Evolutionary conservation across 2,888 invertebrate species (phyloP).

Genomic region (Amphipyra berbera): DNA sequence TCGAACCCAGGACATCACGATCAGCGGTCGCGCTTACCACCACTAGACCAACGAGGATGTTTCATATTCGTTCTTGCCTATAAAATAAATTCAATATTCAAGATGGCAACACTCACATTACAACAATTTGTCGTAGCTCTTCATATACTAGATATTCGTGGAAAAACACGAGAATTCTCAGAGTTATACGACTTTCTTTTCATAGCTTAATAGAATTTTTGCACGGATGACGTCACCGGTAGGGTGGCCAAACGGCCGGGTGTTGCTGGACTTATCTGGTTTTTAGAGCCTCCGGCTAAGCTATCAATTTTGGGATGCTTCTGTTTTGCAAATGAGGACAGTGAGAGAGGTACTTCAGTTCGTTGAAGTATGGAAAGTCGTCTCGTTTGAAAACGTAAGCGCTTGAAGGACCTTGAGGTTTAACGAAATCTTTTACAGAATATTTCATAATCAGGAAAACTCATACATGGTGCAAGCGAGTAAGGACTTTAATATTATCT

Average conservation of each 20-base stretch:
- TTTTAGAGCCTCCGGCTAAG: constrained; percentile 1
- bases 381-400: too few relatives aligned
- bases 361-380: too few relatives aligned
- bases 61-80: too few relatives aligned
- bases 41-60: too few relatives aligned
- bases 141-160: constrained; percentile 8
- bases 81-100: not conserved
- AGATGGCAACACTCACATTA: not conserved
- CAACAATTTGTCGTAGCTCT: not conserved
- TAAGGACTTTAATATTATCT: too few relatives aligned
- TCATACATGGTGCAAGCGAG: too few relatives aligned
- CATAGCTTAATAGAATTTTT: constrained; percentile 35
- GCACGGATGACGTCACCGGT: constrained; percentile 18
- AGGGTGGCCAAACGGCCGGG: constrained; percentile 14
- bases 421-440: too few relatives aligned
- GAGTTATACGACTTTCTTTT: constrained; percentile 41
- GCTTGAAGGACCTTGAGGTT: too few relatives aligned
- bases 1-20: too few relatives aligned
- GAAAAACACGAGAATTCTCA: constrained; percentile 30
- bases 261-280: constrained; percentile 4
- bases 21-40: too few relatives aligned
- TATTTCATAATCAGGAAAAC: too few relatives aligned
- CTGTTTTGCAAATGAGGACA: constrained; percentile 5
- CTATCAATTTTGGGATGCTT: not conserved
- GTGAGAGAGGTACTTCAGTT: not conserved